Evolutionary conservation across 2,113 vertebrate species (phyloP).

Genomic region (Melanerpes aurifrons): DNA sequence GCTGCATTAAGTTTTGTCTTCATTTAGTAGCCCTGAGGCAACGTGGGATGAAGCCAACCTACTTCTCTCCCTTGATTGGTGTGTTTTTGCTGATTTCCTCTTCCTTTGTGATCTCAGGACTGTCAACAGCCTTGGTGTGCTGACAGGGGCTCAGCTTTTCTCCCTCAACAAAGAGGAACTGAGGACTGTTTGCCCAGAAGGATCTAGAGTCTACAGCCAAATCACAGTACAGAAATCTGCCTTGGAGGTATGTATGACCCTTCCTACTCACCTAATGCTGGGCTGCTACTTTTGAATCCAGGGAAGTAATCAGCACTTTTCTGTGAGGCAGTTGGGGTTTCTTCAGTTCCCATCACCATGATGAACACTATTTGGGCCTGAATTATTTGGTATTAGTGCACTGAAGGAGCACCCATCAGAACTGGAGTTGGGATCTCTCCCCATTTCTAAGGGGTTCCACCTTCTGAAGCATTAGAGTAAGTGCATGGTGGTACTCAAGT

Average conservation of each 20-base stretch:
- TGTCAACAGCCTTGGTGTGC: slow-evolving; percentile 90
- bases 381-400: neutral
- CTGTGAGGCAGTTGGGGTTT: neutral
- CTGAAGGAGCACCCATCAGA: neutral
- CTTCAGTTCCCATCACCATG: fast-evolving
- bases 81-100: neutral
- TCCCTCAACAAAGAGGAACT: slow-evolving; percentile 98
- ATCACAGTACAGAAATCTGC: slow-evolving; percentile 94
- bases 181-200: slow-evolving; percentile 92
- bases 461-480: neutral
- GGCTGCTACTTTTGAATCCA: fast-evolving
- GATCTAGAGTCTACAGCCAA: slow-evolving; percentile 92
- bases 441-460: neutral
- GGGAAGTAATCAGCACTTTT: neutral
- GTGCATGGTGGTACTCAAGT: neutral
- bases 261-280: neutral
- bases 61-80: neutral
- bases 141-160: slow-evolving; percentile 95
- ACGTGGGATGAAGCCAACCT: neutral
- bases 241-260: slow-evolving; percentile 82
- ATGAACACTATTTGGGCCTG: neutral
- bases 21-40: neutral
- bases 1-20: neutral
- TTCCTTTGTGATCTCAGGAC: slow-evolving; percentile 78
- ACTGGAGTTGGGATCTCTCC: neutral